Evolutionary conservation across 2,888 invertebrate species (phyloP).

Genomic region (Drosophila mettleri): DNA sequence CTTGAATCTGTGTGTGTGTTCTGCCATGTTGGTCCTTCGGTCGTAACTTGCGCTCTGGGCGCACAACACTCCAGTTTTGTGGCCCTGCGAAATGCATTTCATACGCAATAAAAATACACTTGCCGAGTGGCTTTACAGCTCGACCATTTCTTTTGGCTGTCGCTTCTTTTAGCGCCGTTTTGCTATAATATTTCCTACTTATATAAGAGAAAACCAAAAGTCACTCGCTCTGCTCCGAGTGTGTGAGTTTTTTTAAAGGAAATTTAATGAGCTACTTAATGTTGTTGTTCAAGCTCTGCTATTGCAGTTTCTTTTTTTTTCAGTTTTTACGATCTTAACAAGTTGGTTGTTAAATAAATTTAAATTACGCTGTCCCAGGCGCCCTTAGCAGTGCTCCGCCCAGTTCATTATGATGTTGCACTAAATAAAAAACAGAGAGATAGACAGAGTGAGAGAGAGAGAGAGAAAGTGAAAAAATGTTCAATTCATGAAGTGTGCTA

Average conservation of each 20-base stretch:
- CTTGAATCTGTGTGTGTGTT: conserved; percentile 13
- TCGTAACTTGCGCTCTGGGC: conserved; percentile 76
- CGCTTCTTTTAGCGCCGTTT: conserved; percentile 62
- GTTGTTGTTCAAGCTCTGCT: conserved; percentile 54
- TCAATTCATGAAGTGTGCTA: conserved; percentile 46
- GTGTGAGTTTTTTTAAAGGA: conserved; percentile 50
- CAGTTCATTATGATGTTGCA: conserved; percentile 56
- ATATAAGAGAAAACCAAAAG: conserved; percentile 62
- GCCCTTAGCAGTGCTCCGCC: conserved; percentile 47
- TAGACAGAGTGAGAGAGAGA: not conserved
- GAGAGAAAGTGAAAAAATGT: conserved; percentile 22
- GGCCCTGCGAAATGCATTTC: conserved; percentile 80
- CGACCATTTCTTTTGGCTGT: conserved; percentile 44
- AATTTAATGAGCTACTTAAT: conserved; percentile 80
- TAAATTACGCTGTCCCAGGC: conserved; percentile 66
- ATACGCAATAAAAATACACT: conserved; percentile 80
- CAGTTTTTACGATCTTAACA: conserved; percentile 68
- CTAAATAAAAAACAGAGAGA: conserved; percentile 10
- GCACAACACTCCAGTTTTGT: conserved; percentile 74
- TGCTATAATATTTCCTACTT: conserved; percentile 75
- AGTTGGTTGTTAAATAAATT: conserved; percentile 80
- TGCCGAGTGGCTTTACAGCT: conserved; percentile 71
- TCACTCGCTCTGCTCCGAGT: conserved; percentile 49
- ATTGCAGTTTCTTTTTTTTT: conserved; percentile 48
- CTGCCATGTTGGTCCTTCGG: conserved; percentile 43